Base-by-base conservation (phyloP, 2,797 vertebrate species). In the Anas capensis region DNA sequence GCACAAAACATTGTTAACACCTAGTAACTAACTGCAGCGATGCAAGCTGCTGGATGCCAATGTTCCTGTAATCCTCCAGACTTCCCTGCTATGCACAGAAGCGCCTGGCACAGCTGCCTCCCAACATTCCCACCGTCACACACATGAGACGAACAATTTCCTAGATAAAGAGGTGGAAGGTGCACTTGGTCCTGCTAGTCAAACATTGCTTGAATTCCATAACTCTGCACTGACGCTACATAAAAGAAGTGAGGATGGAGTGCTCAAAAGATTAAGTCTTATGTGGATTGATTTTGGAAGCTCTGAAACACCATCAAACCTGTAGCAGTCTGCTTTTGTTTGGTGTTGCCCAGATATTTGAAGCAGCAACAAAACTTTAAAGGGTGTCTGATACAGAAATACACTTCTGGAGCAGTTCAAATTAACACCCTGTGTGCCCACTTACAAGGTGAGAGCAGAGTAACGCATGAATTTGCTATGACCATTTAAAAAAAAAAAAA, bases 131-230 rank as follows among this genome's bases (percentile, higher is more conserved):
- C 1, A 3, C 20, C 38, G 57, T 53, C 42, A 38, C 64, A 6
- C 44, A 69, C 18, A 11, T 0, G 23, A 44, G 38, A 10, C 4
- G 8, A 14, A 31, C 5, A 0, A 6, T 56, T 46, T 33, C 31
- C 27, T 48, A 8, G 56, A 40, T 6, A 15, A 61, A 44, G 7
- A 73, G 60, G 29, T 0, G 0, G n/a, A 33, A 27, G 27, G 2
- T 0, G 8, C 11, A 11, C 8, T 61, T 34, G 19, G 54, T 69
- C 7, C 69, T 29, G 42, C 73, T 29, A 66, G 15, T 26, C 29
- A 42, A 57, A 61, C 26, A 36, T 4, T 62, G 34, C 56, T 17
- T 58, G 18, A 81, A 62, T 23, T 46, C 31, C 33, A 42, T 77
- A 71, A 24, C 27, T 57, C 33, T 53, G 46, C 31, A 17, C 7